phyloP scores from a whole-genome alignment of 2,113 vertebrate genomes.

The Eudyptes chrysolophus region DNA sequence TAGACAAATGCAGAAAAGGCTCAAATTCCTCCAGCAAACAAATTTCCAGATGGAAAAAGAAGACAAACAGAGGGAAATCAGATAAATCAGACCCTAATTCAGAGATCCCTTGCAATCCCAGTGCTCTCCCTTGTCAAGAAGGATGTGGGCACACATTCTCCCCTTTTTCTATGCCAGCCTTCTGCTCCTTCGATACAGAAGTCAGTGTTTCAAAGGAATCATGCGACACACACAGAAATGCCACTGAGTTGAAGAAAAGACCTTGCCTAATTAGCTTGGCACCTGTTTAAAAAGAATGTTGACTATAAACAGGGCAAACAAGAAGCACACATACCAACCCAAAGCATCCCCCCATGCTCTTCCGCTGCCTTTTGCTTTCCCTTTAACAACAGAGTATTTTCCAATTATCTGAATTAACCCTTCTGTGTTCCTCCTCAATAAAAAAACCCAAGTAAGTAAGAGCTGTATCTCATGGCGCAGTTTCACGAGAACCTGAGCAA shows the following conservation, averaged over 20 bases:
- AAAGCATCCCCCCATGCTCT: neutral
- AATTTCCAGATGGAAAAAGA: constrained; percentile 36
- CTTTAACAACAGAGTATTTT: neutral
- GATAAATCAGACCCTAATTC: neutral
- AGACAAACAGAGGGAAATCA: neutral
- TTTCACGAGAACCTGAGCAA: neutral
- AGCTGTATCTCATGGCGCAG: neutral
- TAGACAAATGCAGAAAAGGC: neutral
- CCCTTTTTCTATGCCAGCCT: neutral
- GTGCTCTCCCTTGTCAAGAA: neutral
- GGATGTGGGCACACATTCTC: neutral
- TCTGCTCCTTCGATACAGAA: neutral
- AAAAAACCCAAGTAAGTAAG: neutral
- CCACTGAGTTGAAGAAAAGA: neutral
- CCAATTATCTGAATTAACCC: neutral
- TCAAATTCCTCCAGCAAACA: neutral
- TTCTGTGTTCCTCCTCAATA: neutral
- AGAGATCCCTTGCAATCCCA: neutral
- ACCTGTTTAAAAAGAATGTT: neutral
- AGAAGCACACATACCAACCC: neutral
- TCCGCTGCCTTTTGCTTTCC: neutral
- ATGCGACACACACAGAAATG: neutral
- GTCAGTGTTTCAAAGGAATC: neutral
- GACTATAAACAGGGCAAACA: neutral
- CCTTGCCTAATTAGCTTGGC: neutral